Conservation (phyloP, 2,888 invertebrate genomes). For the Colletes collaris region DNA sequence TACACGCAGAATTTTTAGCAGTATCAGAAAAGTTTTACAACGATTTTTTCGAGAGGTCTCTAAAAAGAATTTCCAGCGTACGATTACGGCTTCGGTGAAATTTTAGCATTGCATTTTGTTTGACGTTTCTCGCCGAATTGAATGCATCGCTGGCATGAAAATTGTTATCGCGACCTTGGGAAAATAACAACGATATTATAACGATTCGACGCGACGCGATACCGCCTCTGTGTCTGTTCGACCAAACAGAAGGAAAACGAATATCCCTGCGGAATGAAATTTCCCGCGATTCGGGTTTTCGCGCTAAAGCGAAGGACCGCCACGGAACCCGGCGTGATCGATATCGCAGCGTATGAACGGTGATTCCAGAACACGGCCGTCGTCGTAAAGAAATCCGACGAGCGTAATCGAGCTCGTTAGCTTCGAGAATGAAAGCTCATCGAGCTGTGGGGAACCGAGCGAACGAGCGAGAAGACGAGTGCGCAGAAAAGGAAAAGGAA, state of each 20-base stretch:
- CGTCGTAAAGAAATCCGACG: slow-evolving; percentile 59
- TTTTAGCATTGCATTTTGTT: slow-evolving; percentile 18
- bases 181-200: slow-evolving; percentile 25
- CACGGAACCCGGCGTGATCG: not conserved
- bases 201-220: not conserved
- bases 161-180: slow-evolving; percentile 22
- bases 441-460: slow-evolving; percentile 19
- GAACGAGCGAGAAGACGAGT: slow-evolving; percentile 19
- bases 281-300: not conserved
- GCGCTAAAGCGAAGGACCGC: not conserved
- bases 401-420: slow-evolving; percentile 69
- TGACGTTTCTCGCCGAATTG: slow-evolving; percentile 26
- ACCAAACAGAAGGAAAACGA: not conserved
- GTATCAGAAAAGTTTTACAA: not conserved
- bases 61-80: not conserved
- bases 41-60: not conserved
- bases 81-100: slow-evolving; percentile 9
- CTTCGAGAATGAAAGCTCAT: slow-evolving; percentile 51
- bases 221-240: not conserved
- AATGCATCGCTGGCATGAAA: slow-evolving; percentile 11
- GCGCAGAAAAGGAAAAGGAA: slow-evolving; percentile 7
- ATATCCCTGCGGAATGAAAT: not conserved
- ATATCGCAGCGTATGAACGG: not conserved
- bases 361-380: slow-evolving; percentile 22
- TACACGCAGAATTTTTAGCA: slow-evolving; percentile 5